Conservation (phyloP, 2,797 vertebrate species). For the Acrocephalus scirpaceus region DNA sequence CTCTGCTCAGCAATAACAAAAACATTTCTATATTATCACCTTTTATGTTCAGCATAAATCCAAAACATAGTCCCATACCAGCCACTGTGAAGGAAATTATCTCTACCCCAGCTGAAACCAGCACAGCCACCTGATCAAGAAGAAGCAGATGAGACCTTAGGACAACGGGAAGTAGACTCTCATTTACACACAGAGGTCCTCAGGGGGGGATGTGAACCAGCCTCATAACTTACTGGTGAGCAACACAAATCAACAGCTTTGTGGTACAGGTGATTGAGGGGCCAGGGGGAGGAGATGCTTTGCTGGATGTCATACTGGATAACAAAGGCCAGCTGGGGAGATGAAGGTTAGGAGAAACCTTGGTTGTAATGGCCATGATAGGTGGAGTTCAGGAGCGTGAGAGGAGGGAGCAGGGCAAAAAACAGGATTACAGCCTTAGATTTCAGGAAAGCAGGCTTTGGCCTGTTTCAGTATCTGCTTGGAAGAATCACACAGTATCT, state of each 20-base stretch:
- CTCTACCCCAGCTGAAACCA: background rate
- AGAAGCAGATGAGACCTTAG: background rate
- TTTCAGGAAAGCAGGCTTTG: too few relatives aligned
- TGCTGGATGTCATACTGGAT: background rate
- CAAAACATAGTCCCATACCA: background rate
- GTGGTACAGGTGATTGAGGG: fast-evolving
- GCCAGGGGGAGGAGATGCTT: fast-evolving
- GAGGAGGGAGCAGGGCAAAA: too few relatives aligned
- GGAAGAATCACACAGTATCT: too few relatives aligned
- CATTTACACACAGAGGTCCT: background rate
- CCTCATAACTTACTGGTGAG: background rate
- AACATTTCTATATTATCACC: background rate
- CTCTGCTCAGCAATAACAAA: background rate
- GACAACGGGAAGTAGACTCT: background rate
- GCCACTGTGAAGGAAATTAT: background rate
- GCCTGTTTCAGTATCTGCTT: too few relatives aligned
- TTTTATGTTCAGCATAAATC: background rate
- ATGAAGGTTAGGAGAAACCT: background rate
- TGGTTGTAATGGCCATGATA: background rate
- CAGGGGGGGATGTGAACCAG: fast-evolving
- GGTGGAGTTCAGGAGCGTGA: background rate
- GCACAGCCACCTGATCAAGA: background rate
- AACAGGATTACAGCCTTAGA: too few relatives aligned
- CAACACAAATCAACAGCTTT: background rate
- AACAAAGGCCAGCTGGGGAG: background rate